A percentile compares a stretch with the other conserved stretches of the same genome.
Evolutionary conservation across 2,797 vertebrate species (phyloP).

Genomic region (Characodon lateralis): DNA sequence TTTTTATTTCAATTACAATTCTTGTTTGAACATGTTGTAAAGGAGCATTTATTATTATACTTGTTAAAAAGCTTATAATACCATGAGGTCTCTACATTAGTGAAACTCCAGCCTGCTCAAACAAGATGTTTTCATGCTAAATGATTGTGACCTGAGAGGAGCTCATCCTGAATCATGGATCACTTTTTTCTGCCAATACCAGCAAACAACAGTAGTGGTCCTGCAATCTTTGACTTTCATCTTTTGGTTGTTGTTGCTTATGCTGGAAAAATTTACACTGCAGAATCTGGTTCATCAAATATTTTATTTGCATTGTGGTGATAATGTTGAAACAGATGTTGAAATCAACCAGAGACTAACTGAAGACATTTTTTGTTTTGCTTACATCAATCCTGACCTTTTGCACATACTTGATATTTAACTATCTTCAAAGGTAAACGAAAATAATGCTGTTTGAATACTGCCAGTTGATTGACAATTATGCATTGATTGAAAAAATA

Average conservation of each 20-base stretch:
- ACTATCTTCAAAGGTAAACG: slow-evolving; percentile 87
- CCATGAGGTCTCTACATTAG: background rate
- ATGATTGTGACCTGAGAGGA: background rate
- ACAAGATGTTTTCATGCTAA: background rate
- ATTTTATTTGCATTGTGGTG: slow-evolving; percentile 67
- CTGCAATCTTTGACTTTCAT: slow-evolving; percentile 45
- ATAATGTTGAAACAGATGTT: slow-evolving; percentile 68
- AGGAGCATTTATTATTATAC: slow-evolving; percentile 6
- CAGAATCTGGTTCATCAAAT: slow-evolving; percentile 53
- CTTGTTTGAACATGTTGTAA: slow-evolving; percentile 1
- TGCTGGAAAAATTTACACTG: slow-evolving; percentile 62
- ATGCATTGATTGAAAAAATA: slow-evolving; percentile 93
- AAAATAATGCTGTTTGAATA: slow-evolving; percentile 91
- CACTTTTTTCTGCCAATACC: slow-evolving; percentile 45
- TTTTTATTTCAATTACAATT: background rate
- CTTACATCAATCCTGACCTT: slow-evolving; percentile 87
- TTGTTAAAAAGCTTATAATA: slow-evolving; percentile 1
- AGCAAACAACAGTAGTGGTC: slow-evolving; percentile 36
- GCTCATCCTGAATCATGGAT: slow-evolving; percentile 47
- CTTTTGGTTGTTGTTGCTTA: slow-evolving; percentile 61
- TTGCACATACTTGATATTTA: slow-evolving; percentile 94
- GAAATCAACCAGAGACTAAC: slow-evolving; percentile 65
- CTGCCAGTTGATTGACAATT: slow-evolving; percentile 91
- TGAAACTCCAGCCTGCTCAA: slow-evolving; percentile 5
- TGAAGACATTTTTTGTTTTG: slow-evolving; percentile 74